Evolutionary conservation across 1,140 invertebrate genomes (phyloP).

Genomic region (Drosophila grimshawi): DNA sequence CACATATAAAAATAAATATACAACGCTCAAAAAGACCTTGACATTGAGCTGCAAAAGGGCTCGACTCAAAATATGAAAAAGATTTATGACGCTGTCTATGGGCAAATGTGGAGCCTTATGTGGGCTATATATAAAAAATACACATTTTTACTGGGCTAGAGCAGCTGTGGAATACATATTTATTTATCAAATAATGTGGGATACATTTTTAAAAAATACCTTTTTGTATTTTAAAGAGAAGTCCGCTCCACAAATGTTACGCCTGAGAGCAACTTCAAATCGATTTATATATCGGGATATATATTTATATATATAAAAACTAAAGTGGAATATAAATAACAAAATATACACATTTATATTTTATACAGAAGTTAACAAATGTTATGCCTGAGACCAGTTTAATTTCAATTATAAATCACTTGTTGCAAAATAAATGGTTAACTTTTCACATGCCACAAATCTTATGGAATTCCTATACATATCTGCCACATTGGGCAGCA

Average conservation of each 20-base stretch:
- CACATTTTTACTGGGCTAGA: background rate
- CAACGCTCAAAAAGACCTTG: slow-evolving; percentile 53
- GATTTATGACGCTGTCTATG: slow-evolving; percentile 23
- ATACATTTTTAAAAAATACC: too few species aligned
- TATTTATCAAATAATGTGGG: too few species aligned
- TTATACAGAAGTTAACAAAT: too few species aligned
- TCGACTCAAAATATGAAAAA: slow-evolving; percentile 33
- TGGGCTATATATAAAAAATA: background rate
- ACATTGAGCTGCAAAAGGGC: slow-evolving; percentile 56
- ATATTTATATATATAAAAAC: too few species aligned
- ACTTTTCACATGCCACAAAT: background rate
- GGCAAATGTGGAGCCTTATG: background rate
- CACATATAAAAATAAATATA: slow-evolving; percentile 11
- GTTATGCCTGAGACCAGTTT: too few species aligned
- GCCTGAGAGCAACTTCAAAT: too few species aligned
- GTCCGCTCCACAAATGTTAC: too few species aligned
- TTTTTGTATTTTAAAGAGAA: too few species aligned
- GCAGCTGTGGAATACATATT: too few species aligned
- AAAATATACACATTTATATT: too few species aligned
- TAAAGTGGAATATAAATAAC: too few species aligned
- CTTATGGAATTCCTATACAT: background rate
- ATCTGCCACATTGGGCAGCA: background rate
- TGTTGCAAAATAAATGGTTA: background rate
- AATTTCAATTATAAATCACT: background rate
- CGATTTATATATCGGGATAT: too few species aligned